Evolutionary conservation across 2,797 vertebrate species (phyloP), one percentile per base, ranked within the genome.

Genomic region (Pelodytes ibericus): DNA sequence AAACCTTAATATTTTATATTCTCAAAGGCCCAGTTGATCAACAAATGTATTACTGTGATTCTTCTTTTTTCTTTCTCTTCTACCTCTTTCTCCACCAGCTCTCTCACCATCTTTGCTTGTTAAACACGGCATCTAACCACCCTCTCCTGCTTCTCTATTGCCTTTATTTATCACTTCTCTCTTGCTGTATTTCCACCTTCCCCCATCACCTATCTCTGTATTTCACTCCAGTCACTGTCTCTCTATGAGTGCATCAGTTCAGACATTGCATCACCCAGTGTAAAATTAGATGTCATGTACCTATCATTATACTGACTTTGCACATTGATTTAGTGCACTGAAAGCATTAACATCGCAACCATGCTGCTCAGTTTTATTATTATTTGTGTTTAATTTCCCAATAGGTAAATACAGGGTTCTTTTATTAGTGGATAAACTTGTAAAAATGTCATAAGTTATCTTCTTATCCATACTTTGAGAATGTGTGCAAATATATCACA

Each of bases 311-410:
- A 53, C 49, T 22, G 49, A 53, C n/a, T 53, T 53, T 53, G 49
- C 7, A 53, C 49, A 53, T 53, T 53, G 49, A 53, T 53, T 53
- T 53, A 53, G 22, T 53, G 49, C 49, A 53, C n/a, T 6, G n/a
- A 53, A 53, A 53, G 49, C n/a, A 53, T 53, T 53, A 53, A 53
- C 6, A 16, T 7, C 3, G 6, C 49, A 22, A 22, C 49, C 41
- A 8, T 11, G 24, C 49, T 24, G 11, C 49, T 22, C 16, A 16
- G n/a, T 53, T 53, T 53, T 53, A 53, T 53, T 24, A 22, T 3
- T 53, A 53, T 53, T 53, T 53, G 49, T 22, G 6, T 22, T 22
- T 53, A 53, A 53, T 53, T 53, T 53, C 49, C 49, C 49, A 53
- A 53, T 22, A 53, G 49, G 49, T 53, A 53, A 53, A 53, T 53